These are phyloP conservation scores for Meganola albula DNA, from an alignment of 2,888 invertebrate genomes.

Conservation along the genomic window DNA sequence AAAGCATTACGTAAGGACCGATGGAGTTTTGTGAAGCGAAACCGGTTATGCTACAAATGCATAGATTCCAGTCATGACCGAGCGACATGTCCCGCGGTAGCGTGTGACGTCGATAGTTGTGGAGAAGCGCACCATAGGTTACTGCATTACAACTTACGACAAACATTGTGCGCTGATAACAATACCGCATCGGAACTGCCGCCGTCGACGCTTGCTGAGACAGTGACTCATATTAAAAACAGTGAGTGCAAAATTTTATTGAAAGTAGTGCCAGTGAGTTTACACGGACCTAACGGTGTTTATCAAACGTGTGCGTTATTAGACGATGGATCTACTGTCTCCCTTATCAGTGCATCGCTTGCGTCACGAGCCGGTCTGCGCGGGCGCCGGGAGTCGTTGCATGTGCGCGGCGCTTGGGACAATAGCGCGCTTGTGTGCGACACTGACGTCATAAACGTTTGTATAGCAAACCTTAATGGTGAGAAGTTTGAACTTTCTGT, in stretches of 20 bases:
- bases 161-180: not conserved
- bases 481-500: slow-evolving; percentile 11
- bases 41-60: slow-evolving; percentile 5
- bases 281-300: slow-evolving; percentile 21
- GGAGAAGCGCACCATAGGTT: not conserved
- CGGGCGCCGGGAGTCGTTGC: slow-evolving; percentile 18
- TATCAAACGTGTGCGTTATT: slow-evolving; percentile 17
- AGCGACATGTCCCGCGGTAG: not conserved
- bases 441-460: not conserved
- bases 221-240: slow-evolving; percentile 3
- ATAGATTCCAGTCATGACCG: slow-evolving; percentile 1
- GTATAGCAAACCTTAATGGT: slow-evolving; percentile 13
- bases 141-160: not conserved
- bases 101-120: not conserved
- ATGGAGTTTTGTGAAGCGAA: slow-evolving; percentile 2
- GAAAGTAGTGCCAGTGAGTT: slow-evolving; percentile 19
- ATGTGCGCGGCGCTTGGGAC: slow-evolving; percentile 23
- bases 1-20: slow-evolving; percentile 18
- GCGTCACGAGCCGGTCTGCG: slow-evolving; percentile 15
- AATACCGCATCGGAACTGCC: not conserved
- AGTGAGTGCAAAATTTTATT: slow-evolving; percentile 12
- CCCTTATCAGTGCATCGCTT: slow-evolving; percentile 16
- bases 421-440: slow-evolving; percentile 15
- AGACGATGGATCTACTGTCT: slow-evolving; percentile 28
- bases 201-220: not conserved